Percentiles rank a stretch among this genome's conserved stretches.
Evolutionary conservation across 64 coral and sea anemone species (phyloP).

Genomic region (Stylophora pistillata): DNA sequence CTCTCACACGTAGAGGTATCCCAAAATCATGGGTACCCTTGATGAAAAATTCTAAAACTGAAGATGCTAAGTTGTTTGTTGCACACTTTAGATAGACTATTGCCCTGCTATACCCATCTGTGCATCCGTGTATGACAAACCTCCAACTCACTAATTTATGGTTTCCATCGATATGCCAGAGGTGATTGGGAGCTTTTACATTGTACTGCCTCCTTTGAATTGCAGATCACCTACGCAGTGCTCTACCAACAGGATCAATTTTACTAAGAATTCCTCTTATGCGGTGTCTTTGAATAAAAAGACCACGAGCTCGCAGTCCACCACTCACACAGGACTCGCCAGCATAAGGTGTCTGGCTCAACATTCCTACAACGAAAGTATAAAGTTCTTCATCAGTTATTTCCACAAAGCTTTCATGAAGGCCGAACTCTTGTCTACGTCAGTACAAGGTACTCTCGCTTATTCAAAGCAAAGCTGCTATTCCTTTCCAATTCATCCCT

Average conservation of each 20-base stretch:
- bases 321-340: slow-evolving; percentile 43
- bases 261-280: slow-evolving; percentile 23
- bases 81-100: too few relatives aligned
- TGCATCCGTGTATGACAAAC: too few relatives aligned
- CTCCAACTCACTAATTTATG: too few relatives aligned
- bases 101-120: too few relatives aligned
- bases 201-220: slow-evolving; percentile 18
- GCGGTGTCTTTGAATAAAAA: slow-evolving; percentile 41
- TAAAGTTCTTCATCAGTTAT: slow-evolving; percentile 42
- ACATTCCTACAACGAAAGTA: slow-evolving; percentile 5
- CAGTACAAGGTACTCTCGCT: slow-evolving; percentile 30
- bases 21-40: too few relatives aligned
- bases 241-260: slow-evolving; percentile 50
- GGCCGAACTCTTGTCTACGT: slow-evolving; percentile 11
- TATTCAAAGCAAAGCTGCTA: slow-evolving; percentile 44
- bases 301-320: slow-evolving; percentile 15
- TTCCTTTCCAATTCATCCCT: slow-evolving; percentile 62
- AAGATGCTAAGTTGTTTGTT: too few relatives aligned
- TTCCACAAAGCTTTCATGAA: slow-evolving; percentile 21
- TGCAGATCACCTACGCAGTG: slow-evolving; percentile 8
- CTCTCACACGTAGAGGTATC: too few relatives aligned
- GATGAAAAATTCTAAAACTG: too few relatives aligned
- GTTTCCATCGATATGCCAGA: slow-evolving; percentile 36
- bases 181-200: slow-evolving; percentile 15
- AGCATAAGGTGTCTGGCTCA: slow-evolving; percentile 33